phyloP scores from a whole-genome alignment of 1,140 invertebrate species.

The Apis dorsata region DNA sequence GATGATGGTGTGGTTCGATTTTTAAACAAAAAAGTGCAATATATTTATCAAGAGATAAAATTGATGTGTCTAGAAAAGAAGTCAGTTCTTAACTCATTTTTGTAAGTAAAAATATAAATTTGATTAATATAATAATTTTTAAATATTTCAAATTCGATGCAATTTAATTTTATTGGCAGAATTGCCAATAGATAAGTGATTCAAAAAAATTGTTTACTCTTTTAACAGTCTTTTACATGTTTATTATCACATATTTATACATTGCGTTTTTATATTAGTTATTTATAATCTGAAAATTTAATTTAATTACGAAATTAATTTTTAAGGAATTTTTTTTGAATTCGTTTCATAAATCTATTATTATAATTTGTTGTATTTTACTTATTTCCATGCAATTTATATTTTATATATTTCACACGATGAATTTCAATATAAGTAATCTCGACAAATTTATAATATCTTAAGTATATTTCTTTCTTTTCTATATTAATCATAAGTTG shows the following conservation, averaged over 20 bases:
- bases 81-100: neutral
- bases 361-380: neutral
- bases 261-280: too few species aligned
- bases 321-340: neutral
- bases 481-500: slow-evolving; percentile 1
- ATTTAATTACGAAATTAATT: neutral
- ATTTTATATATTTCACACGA: neutral
- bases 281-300: neutral
- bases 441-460: neutral
- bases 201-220: neutral
- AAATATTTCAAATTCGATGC: neutral
- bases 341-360: neutral
- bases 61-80: neutral
- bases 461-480: neutral
- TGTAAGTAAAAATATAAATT: neutral
- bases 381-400: neutral
- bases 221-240: too few species aligned
- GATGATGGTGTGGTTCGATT: neutral
- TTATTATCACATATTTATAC: neutral
- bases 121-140: neutral
- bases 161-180: neutral
- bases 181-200: neutral
- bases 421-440: neutral
- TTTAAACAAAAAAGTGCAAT: neutral
- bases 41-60: neutral